Conservation (phyloP, 2,797 vertebrate species). For the Acanthis flammea region DNA sequence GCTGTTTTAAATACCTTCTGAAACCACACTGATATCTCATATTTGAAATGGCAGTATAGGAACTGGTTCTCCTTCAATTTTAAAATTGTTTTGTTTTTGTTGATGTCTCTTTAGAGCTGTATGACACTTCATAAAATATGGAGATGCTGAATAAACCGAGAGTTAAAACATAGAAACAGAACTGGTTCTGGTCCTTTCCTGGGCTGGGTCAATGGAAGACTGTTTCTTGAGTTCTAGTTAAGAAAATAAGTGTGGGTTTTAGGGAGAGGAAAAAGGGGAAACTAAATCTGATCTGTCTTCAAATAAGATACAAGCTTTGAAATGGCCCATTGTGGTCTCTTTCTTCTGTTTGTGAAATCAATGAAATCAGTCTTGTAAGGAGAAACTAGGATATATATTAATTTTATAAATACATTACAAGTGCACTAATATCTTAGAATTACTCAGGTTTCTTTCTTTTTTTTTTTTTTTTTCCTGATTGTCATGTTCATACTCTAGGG, state of each 20-base stretch:
- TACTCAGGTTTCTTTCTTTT: not conserved
- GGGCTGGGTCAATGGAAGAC: not conserved
- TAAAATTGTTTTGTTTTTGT: not conserved
- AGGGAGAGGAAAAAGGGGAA: not conserved
- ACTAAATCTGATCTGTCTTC: not conserved
- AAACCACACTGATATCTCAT: not conserved
- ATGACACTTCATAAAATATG: not conserved
- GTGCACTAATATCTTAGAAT: not conserved
- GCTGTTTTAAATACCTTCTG: not conserved
- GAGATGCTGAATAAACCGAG: not conserved
- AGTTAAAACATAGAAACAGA: not conserved
- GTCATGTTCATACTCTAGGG: not conserved
- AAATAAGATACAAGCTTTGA: not conserved
- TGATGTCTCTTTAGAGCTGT: not conserved
- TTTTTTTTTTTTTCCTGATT: too few species aligned
- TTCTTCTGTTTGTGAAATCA: not conserved
- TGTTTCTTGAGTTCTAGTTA: not conserved
- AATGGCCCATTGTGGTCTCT: fast-evolving
- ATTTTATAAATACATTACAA: not conserved
- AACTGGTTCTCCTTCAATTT: not conserved
- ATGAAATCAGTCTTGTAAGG: not conserved
- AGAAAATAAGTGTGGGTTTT: not conserved
- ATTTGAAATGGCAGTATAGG: not conserved
- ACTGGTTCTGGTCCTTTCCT: not conserved
- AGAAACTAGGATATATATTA: not conserved